phyloP scores from a whole-genome alignment of 2,888 invertebrate genomes.

The Drosophila ustulata region DNA sequence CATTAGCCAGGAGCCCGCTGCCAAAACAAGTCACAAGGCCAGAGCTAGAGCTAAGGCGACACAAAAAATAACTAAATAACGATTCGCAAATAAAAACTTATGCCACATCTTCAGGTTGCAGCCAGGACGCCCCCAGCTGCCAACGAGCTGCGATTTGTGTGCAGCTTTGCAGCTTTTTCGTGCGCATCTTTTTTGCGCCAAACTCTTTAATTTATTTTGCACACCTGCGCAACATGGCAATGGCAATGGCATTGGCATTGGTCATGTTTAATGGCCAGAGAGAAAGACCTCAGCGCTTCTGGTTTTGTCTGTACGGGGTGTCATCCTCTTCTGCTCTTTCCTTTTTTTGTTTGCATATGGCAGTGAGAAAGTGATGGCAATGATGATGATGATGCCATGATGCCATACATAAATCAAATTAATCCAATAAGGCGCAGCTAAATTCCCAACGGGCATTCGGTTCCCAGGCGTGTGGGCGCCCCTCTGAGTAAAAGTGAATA shows the following conservation, averaged over 20 bases:
- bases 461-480: conserved; percentile 62
- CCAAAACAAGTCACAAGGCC: conserved; percentile 53
- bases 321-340: not conserved
- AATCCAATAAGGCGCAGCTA: conserved; percentile 67
- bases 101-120: conserved; percentile 35
- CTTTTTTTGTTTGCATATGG: conserved; percentile 60
- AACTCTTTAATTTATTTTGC: conserved; percentile 79
- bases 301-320: conserved; percentile 53
- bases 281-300: conserved; percentile 59
- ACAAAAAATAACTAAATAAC: conserved; percentile 19
- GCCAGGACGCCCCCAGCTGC: conserved; percentile 38
- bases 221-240: conserved; percentile 68
- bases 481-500: conserved; percentile 56
- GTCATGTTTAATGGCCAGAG: conserved; percentile 34
- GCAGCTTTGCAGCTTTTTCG: conserved; percentile 38
- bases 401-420: conserved; percentile 69
- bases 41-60: conserved; percentile 14
- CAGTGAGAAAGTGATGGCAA: conserved; percentile 57
- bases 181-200: conserved; percentile 37
- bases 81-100: conserved; percentile 31
- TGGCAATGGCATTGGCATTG: conserved; percentile 22
- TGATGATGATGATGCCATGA: conserved; percentile 16
- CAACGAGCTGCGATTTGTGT: conserved; percentile 55
- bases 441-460: conserved; percentile 54
- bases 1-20: conserved; percentile 37